Base-by-base conservation (phyloP, 2,888 invertebrate genomes). In the Idaea biselata region DNA sequence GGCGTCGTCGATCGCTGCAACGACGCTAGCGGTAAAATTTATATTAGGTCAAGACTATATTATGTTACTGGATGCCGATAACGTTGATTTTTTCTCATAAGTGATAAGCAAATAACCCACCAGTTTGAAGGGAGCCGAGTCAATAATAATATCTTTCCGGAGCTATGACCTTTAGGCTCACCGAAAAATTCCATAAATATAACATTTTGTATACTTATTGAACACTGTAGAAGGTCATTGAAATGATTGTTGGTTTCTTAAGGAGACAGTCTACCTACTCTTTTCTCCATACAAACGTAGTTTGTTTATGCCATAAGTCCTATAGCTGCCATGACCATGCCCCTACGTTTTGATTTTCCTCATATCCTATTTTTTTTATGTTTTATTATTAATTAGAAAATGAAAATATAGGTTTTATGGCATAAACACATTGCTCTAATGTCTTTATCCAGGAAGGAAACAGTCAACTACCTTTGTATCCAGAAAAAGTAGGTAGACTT, bases 41-140 rank as follows among this genome's bases (percentile, higher is more conserved):
- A 84, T 88, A 88, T 88, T 86, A 81, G 87, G 87, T 87, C 87
- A 87, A 85, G 84, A 84, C 81, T 87, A 44, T 44, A 25, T 25
- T 25, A 81, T 81, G 80, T 81, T 81, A 82, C 84, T 83, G 81
- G 77, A 79, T 76, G 69, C 72, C 80, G 87, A 88, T 87, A 87
- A 82, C 76, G 79, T 79, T 74, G 75, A 81, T 79, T 83, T 81
- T 86, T 83, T 83, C 78, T 80, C 74, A 77, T 76, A 76, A 74
- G 72, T 68, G 75, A 79, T 79, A 80, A 78, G 72, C 75, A 75
- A 70, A 74, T 80, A 76, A 73, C 68, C 71, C 66, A 67, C 68
- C 76, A 58, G 69, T 61, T 69, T 64, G 68, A 77, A 77, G 73
- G 74, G 72, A 77, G 66, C 67, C 60, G 69, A 71, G 65, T 70